Percentiles rank a stretch among this genome's conserved stretches.
phyloP scores from a whole-genome alignment of 2,888 invertebrate genomes.

The Dasysyrphus tricinctus region DNA sequence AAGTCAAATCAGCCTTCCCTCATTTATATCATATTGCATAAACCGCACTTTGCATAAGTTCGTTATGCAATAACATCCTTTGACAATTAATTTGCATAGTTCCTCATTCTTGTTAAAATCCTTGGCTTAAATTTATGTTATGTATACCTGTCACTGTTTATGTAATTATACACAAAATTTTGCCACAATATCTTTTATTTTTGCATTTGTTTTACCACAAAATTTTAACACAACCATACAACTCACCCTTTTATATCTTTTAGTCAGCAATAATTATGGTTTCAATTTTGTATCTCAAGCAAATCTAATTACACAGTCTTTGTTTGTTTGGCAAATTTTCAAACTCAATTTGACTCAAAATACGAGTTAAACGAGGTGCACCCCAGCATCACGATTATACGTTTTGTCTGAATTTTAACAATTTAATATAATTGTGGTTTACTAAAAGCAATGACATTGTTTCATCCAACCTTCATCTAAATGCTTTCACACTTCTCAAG shows the following conservation, averaged over 20 bases:
- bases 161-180: background rate
- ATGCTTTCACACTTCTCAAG: slow-evolving; percentile 58
- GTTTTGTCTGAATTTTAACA: slow-evolving; percentile 49
- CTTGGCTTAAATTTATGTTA: background rate
- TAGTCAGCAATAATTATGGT: slow-evolving; percentile 53
- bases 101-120: background rate
- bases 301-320: slow-evolving; percentile 64
- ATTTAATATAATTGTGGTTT: slow-evolving; percentile 65
- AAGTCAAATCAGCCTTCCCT: too few species aligned
- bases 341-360: slow-evolving; percentile 41
- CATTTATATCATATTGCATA: too few species aligned
- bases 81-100: background rate
- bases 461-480: slow-evolving; percentile 69
- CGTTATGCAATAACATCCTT: background rate
- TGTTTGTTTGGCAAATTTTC: slow-evolving; percentile 50
- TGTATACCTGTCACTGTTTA: background rate
- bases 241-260: slow-evolving; percentile 1
- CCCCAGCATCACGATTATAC: background rate
- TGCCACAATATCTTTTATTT: background rate
- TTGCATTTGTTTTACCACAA: background rate
- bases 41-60: background rate
- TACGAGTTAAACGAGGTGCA: background rate
- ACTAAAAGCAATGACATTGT: slow-evolving; percentile 73
- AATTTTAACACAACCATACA: background rate
- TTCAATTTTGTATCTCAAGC: slow-evolving; percentile 59